These are phyloP conservation scores for Strigamia maritima DNA, from an alignment of 2,888 invertebrate species.

Conservation along the genomic window DNA sequence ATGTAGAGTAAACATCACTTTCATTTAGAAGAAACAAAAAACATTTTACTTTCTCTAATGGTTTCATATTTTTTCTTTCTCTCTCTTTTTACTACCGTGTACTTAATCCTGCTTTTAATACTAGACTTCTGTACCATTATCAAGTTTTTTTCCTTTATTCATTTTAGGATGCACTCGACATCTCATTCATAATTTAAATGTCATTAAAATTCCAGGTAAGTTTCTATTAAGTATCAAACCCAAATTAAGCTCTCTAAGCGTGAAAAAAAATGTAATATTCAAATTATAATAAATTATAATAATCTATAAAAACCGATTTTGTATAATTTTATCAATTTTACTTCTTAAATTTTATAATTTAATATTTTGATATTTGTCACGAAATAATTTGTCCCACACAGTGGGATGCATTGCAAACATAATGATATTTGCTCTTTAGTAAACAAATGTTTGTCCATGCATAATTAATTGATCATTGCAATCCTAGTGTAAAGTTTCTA, in stretches of 20 bases:
- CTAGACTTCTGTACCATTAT: not conserved
- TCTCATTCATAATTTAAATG: not conserved
- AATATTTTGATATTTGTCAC: no score
- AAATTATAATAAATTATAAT: no score
- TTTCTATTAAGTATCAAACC: not conserved
- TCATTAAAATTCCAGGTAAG: conserved; percentile 4
- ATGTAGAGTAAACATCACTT: not conserved
- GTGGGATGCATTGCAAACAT: no score
- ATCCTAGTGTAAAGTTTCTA: no score
- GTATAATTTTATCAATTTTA: no score
- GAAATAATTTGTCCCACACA: no score
- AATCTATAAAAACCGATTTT: no score
- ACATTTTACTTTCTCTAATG: not conserved
- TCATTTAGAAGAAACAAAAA: not conserved
- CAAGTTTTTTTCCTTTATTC: not conserved
- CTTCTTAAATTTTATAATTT: no score
- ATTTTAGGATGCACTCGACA: not conserved
- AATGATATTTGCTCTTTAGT: no score
- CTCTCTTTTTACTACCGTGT: not conserved
- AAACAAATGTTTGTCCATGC: no score
- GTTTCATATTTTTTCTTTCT: not conserved
- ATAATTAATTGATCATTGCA: no score
- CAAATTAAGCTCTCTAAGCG: not conserved
- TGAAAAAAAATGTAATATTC: not conserved
- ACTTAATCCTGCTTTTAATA: not conserved